Conservation (phyloP, 2,797 vertebrate species). For the Macropus fuliginosus region DNA sequence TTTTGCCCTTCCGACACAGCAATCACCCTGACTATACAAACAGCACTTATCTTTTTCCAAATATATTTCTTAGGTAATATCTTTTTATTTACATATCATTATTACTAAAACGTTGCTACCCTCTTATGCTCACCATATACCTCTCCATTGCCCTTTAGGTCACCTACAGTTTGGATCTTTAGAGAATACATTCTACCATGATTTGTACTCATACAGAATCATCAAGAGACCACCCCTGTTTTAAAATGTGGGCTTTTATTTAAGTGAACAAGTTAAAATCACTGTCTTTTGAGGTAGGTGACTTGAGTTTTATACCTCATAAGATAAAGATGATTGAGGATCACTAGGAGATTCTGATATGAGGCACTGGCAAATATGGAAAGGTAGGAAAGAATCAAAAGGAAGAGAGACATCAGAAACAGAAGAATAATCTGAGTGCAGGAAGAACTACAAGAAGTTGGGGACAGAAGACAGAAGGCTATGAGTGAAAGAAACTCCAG, state of each 20-base stretch:
- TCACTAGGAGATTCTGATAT: not conserved
- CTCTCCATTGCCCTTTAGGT: not conserved
- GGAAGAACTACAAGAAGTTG: not conserved
- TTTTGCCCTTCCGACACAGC: not conserved
- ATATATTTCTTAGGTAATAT: not conserved
- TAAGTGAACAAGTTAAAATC: not conserved
- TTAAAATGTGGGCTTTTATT: not conserved
- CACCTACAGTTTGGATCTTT: not conserved
- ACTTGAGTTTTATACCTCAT: not conserved
- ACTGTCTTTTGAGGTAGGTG: not conserved
- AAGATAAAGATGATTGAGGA: not conserved
- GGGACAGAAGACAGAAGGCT: not conserved
- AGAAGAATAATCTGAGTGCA: not conserved
- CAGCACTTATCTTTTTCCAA: not conserved
- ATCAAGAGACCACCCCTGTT: not conserved
- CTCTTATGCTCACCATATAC: not conserved
- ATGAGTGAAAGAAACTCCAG: not conserved
- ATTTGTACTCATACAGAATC: not conserved
- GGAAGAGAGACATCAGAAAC: not conserved
- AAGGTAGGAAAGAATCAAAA: not conserved
- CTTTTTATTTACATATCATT: not conserved
- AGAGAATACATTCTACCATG: not conserved
- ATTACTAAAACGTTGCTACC: not conserved
- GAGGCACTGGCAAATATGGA: not conserved
- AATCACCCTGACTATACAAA: not conserved